Percentiles rank a stretch among this genome's conserved stretches.
Conservation (phyloP, 2,113 vertebrate genomes). For the Sapayoa aenigma region DNA sequence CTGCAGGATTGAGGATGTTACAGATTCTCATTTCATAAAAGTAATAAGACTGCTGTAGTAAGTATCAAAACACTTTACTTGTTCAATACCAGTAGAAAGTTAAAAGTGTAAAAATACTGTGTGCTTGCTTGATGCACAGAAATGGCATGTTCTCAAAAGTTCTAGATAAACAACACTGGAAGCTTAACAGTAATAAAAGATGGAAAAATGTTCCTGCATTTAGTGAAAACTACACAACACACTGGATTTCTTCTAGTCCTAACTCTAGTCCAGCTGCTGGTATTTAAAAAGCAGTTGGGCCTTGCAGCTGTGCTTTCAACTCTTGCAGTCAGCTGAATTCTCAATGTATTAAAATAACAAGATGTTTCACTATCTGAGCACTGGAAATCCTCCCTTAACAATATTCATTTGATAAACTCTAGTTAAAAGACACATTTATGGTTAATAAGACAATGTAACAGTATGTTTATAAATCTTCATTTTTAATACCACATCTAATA, state of each 20-base stretch:
- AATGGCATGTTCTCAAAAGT: background rate
- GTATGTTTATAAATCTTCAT: background rate
- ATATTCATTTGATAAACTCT: background rate
- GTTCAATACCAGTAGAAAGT: background rate
- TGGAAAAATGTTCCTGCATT: background rate
- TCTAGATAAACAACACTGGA: background rate
- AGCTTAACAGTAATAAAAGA: background rate
- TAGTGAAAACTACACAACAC: background rate
- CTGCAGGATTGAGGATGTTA: background rate
- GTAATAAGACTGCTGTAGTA: background rate
- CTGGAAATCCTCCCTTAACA: background rate
- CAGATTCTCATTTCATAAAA: background rate
- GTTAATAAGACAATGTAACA: background rate
- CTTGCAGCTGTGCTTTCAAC: background rate
- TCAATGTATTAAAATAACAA: background rate
- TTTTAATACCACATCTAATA: background rate
- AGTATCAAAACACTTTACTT: background rate
- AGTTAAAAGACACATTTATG: background rate
- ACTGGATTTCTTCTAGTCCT: background rate
- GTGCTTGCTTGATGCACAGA: background rate
- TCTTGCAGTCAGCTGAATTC: background rate
- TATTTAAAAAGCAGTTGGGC: background rate
- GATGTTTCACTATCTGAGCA: background rate
- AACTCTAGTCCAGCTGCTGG: background rate
- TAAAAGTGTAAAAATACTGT: background rate